Base-by-base conservation (phyloP, 1,140 invertebrate species). In the Rhagoletis pomonella region DNA sequence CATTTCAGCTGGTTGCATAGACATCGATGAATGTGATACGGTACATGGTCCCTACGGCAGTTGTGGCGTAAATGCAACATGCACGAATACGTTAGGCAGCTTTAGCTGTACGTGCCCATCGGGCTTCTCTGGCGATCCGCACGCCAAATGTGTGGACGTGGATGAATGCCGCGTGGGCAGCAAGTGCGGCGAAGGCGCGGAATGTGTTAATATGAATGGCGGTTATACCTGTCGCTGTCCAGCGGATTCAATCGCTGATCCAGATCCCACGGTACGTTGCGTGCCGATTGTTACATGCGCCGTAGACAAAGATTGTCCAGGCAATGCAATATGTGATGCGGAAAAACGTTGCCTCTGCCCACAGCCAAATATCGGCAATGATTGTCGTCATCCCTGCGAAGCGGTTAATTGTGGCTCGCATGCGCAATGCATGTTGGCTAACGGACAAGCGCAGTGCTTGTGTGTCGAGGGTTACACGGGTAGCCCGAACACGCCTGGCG, bases 361-460 rank as follows among this genome's bases (percentile, higher is more conserved):
- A 3, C 97, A 97, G 90, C 97, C 97, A 0, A 98, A 98, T 90
- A 94, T 98, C 90, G 97, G 97, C 90, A 97, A 97, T 89, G 97
- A 98, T 92, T 98, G 97, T 89, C 95, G 97, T 94, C 97, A 98
- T 96, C 98, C 97, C 0, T 99, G 98, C 92, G 97, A 98, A 94
- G 95, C 96, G 69, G 93, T 97, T 14, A 95, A 95, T 64, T 98
- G 98, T 93, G 97, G 97, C 87, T 96, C 97, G 19, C 98, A 98
- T 92, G 96, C 97, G 3, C 96, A 98, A 89, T 99, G 98, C 91
- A 97, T 98, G 95, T 90, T 98, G 14, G 94, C 97, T 59, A 97
- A 97, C 89, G 96, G 97, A 89, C 94, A 95, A 89, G 96, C 97
- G 0, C 96, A 97, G 89, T 99, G 98, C 93, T 94, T 97, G 10